Evolutionary conservation across 2,888 invertebrate genomes (phyloP).

Genomic region (Tenthredo mesomela): DNA sequence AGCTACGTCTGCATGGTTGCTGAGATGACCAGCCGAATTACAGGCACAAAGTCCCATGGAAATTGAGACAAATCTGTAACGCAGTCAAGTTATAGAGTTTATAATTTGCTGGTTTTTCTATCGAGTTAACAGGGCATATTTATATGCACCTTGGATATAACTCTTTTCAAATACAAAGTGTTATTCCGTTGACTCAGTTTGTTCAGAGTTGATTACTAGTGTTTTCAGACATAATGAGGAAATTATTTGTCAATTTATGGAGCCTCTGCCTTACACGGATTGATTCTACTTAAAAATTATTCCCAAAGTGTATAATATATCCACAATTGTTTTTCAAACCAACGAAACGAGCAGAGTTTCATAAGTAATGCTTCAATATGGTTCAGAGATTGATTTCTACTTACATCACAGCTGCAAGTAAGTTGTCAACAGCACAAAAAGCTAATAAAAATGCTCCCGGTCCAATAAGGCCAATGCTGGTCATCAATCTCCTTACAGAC

Average conservation of each 20-base stretch:
- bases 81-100: constrained; percentile 46
- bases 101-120: constrained; percentile 12
- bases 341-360: background rate
- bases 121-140: no score
- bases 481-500: constrained; percentile 86
- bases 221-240: no score
- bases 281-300: no score
- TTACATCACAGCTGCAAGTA: constrained; percentile 85
- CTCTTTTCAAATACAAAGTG: no score
- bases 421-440: constrained; percentile 85
- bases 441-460: constrained; percentile 86
- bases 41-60: constrained; percentile 88
- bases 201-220: no score
- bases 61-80: constrained; percentile 83
- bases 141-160: no score
- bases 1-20: constrained; percentile 89
- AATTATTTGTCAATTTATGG: no score
- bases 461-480: constrained; percentile 85
- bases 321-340: no score
- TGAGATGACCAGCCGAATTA: constrained; percentile 88
- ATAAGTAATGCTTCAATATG: constrained; percentile 14
- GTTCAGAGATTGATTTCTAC: constrained; percentile 65
- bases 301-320: no score
- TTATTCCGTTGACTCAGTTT: no score
- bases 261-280: no score